phyloP scores from a whole-genome alignment of 2,888 invertebrate species.

The Lepidocyrtinus sp. region DNA sequence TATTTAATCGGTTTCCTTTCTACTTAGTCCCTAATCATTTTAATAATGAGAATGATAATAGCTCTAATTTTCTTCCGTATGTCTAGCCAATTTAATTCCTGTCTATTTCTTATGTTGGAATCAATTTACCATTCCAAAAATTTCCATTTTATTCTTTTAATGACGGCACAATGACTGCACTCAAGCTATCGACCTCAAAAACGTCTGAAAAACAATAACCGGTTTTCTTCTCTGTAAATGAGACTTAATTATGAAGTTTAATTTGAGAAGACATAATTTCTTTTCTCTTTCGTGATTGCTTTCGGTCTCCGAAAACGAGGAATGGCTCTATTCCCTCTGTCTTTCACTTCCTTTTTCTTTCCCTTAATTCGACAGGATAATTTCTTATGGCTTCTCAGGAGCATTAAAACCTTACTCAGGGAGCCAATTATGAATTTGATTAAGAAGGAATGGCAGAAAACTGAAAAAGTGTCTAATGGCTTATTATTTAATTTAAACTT shows the following conservation, averaged over 20 bases:
- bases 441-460: slow-evolving; percentile 20
- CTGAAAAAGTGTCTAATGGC: slow-evolving; percentile 12
- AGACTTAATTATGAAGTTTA: slow-evolving; percentile 48
- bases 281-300: slow-evolving; percentile 19
- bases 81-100: not conserved
- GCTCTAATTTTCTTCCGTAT: slow-evolving; percentile 45
- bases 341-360: slow-evolving; percentile 33
- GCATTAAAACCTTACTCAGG: slow-evolving; percentile 16
- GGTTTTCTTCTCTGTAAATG: slow-evolving; percentile 13
- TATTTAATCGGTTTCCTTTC: not conserved
- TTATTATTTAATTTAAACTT: slow-evolving; percentile 18
- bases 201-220: slow-evolving; percentile 16
- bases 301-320: not conserved
- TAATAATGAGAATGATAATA: slow-evolving; percentile 50
- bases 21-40: slow-evolving; percentile 29
- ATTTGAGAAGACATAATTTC: slow-evolving; percentile 36
- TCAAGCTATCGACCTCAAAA: slow-evolving; percentile 5
- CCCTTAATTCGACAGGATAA: slow-evolving; percentile 21
- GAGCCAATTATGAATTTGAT: slow-evolving; percentile 21
- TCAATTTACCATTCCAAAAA: slow-evolving; percentile 2
- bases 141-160: slow-evolving; percentile 11
- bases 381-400: slow-evolving; percentile 19
- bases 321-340: slow-evolving; percentile 27
- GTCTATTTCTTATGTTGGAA: not conserved
- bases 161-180: slow-evolving; percentile 11